Evolutionary conservation across 2,888 invertebrate genomes (phyloP).

Genomic region (Melikaiella ostensackeni): DNA sequence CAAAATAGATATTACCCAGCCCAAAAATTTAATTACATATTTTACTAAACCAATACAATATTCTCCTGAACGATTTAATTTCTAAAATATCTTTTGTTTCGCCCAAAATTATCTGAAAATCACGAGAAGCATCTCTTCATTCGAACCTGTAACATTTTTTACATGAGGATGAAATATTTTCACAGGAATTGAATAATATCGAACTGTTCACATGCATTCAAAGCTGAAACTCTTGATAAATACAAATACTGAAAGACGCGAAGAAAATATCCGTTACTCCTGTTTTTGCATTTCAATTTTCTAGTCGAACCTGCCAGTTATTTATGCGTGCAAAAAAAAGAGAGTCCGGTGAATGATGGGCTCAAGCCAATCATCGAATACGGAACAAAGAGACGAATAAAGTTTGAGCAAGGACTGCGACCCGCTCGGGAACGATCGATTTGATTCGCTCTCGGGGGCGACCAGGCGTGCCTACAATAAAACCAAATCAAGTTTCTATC

Average conservation of each 20-base stretch:
- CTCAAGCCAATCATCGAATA: conserved; percentile 28
- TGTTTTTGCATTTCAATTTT: conserved; percentile 10
- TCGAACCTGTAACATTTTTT: neutral
- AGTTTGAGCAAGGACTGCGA: conserved; percentile 29
- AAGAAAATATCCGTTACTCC: conserved; percentile 23
- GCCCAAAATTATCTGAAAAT: neutral
- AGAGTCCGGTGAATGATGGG: conserved; percentile 24
- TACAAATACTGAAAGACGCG: conserved; percentile 15
- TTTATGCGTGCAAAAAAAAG: conserved; percentile 17
- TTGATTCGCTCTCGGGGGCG: conserved; percentile 41
- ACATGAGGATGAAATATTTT: neutral
- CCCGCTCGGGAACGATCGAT: conserved; percentile 44
- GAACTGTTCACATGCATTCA: conserved; percentile 20
- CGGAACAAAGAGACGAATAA: conserved; percentile 47
- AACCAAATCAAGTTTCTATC: conserved; percentile 12
- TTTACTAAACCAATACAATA: neutral
- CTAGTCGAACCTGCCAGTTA: conserved; percentile 18
- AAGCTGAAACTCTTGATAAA: neutral
- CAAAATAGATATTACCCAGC: neutral
- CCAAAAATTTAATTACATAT: neutral
- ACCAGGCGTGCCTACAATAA: conserved; percentile 38
- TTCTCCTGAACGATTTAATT: neutral
- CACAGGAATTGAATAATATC: neutral
- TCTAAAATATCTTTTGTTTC: neutral
- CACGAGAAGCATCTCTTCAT: neutral